Evolutionary conservation across 1,140 invertebrate species (phyloP).

Genomic region (Stratiolaelaps scimitus): DNA sequence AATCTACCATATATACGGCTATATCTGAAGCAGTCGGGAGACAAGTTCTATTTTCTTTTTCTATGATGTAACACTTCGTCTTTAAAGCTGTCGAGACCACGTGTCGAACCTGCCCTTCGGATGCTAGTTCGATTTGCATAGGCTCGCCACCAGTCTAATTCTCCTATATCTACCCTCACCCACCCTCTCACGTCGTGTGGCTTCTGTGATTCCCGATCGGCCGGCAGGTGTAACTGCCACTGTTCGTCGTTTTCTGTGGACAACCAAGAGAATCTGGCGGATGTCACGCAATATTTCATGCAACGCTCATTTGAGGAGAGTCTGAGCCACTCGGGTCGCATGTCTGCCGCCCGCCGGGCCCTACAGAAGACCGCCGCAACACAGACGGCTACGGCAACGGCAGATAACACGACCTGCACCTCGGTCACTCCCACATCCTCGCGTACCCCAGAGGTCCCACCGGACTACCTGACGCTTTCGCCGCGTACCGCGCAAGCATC

Average conservation of each 20-base stretch:
- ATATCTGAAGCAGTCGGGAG: too few relatives aligned
- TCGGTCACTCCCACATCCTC: conserved; percentile 27
- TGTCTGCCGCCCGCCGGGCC: conserved; percentile 38
- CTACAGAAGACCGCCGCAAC: conserved; percentile 70
- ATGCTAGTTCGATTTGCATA: too few relatives aligned
- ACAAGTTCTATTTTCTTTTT: too few relatives aligned
- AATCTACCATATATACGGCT: too few relatives aligned
- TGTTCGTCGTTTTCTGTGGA: conserved; percentile 25
- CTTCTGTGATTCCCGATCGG: neutral
- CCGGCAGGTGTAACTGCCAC: conserved; percentile 19
- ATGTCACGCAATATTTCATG: conserved; percentile 22
- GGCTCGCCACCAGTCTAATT: too few relatives aligned
- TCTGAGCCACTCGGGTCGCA: conserved; percentile 39
- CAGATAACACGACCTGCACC: conserved; percentile 42
- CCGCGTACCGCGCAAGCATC: conserved; percentile 47
- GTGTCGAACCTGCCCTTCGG: too few relatives aligned
- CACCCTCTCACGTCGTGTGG: too few relatives aligned
- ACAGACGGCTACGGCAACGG: conserved; percentile 59
- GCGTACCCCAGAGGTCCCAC: conserved; percentile 42
- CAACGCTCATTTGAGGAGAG: conserved; percentile 33
- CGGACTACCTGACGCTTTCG: conserved; percentile 60
- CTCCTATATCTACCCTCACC: too few relatives aligned
- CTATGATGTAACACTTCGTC: too few relatives aligned
- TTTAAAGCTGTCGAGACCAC: too few relatives aligned
- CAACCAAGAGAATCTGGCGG: conserved; percentile 25